Evolutionary conservation across 2,113 vertebrate species (phyloP), one percentile per base, ranked within the genome.

Genomic region (Xenopus borealis): DNA sequence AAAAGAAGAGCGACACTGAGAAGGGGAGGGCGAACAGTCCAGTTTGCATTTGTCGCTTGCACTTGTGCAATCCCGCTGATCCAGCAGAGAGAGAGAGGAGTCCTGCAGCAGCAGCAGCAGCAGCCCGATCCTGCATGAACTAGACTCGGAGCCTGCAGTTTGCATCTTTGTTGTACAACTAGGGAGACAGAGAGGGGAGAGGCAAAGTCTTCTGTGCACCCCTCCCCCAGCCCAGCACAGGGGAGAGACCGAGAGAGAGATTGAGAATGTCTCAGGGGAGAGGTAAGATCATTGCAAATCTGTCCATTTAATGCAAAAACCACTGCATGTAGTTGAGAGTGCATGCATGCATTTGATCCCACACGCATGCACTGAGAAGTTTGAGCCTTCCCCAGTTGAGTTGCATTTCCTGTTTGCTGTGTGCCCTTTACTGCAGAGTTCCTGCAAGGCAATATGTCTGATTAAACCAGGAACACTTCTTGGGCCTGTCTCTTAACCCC

Each of bases 121-220:
- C 70, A 75, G 86, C 33, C 85, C 78, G 87, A 89, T 83, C 33
- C 90, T 96, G 94, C 94, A 96, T 86, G 92, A 93, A 40, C 33
- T 40, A 88, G 92, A 94, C 87, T 88, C 87, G 84, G 87, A 90
- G 91, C 88, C 82, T 89, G 87, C 88, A 93, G 91, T 87, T 89
- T 93, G 93, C 94, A 96, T 93, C 93, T 94, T 93, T 93, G 92
- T 94, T 95, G 94, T 93, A 94, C 92, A 92, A 88, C 91, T 85
- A 91, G 47, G 1, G 47, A 50, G 47, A 27, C 23, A 27, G 23
- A 87, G 91, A 94, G 92, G 92, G 89, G 89, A 91, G 92, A 94
- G 93, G 94, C 94, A 95, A 94, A 95, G 94, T 93, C 93, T 95
- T 94, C 94, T 94, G 94, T 94, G 94, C 92, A 90, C 89, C 93